Percentiles rank a stretch among this genome's conserved stretches.
phyloP scores from a whole-genome alignment of 2,113 vertebrate genomes.

The Oxygymnocypris stewartii region DNA sequence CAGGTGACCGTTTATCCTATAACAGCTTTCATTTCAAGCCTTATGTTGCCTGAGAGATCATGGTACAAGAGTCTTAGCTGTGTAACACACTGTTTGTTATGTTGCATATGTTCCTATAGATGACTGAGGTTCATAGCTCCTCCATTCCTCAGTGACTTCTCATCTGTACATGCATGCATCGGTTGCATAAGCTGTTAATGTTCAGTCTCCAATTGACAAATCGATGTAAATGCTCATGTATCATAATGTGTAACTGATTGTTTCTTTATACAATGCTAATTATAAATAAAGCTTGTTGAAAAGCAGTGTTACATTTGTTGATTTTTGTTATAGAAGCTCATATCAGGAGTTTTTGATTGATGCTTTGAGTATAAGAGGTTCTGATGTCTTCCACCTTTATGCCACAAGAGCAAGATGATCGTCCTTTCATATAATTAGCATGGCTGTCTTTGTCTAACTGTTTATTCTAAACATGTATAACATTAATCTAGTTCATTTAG shows the following conservation, averaged over 20 bases:
- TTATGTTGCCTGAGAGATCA: slow-evolving; percentile 2
- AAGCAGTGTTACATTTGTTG: slow-evolving; percentile 67
- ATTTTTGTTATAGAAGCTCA: slow-evolving; percentile 59
- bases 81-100: neutral
- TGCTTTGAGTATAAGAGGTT: slow-evolving; percentile 19
- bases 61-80: slow-evolving; percentile 6
- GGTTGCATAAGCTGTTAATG: slow-evolving; percentile 66
- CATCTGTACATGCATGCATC: slow-evolving; percentile 49
- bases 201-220: slow-evolving; percentile 63
- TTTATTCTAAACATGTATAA: neutral
- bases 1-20: neutral
- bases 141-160: slow-evolving; percentile 13
- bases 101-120: slow-evolving; percentile 36
- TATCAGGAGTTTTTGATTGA: neutral
- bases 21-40: slow-evolving; percentile 18
- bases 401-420: slow-evolving; percentile 71
- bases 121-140: slow-evolving; percentile 19
- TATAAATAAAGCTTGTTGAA: slow-evolving; percentile 74
- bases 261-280: slow-evolving; percentile 76
- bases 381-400: slow-evolving; percentile 62
- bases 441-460: slow-evolving; percentile 69
- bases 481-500: neutral
- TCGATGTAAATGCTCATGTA: slow-evolving; percentile 72
- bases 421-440: slow-evolving; percentile 49
- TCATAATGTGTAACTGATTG: slow-evolving; percentile 77